These are phyloP conservation scores for Mycalesis mineus DNA, from an alignment of 2,888 invertebrate species.

Conservation along the genomic window DNA sequence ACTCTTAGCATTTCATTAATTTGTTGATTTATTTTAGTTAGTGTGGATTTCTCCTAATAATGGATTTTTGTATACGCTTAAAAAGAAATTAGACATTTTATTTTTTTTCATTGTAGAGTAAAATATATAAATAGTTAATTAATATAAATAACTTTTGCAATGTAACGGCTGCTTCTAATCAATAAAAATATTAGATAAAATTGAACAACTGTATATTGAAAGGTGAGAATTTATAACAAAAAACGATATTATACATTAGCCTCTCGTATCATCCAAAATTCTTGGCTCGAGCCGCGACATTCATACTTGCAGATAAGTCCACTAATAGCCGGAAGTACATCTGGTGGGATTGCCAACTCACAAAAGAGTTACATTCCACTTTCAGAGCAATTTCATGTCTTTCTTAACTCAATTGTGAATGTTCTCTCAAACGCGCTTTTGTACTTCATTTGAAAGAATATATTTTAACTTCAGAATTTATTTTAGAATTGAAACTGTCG, in stretches of 20 bases:
- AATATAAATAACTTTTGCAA: too few relatives aligned
- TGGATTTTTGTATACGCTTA: too few relatives aligned
- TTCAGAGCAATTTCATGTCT: slow-evolving; percentile 51
- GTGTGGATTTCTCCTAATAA: too few relatives aligned
- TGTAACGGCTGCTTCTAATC: too few relatives aligned
- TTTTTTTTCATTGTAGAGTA: too few relatives aligned
- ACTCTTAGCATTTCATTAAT: too few relatives aligned
- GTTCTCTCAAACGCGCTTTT: slow-evolving; percentile 26
- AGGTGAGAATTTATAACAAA: neutral
- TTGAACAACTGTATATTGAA: neutral
- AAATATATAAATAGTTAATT: too few relatives aligned
- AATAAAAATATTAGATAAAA: too few relatives aligned
- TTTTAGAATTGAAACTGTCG: too few relatives aligned
- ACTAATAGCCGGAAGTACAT: slow-evolving; percentile 39
- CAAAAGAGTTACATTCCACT: slow-evolving; percentile 51
- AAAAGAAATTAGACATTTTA: too few relatives aligned
- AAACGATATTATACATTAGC: neutral
- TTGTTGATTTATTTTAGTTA: too few relatives aligned
- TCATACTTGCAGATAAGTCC: slow-evolving; percentile 31
- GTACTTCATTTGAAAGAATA: slow-evolving; percentile 12
- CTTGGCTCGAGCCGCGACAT: slow-evolving; percentile 8
- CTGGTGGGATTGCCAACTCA: slow-evolving; percentile 51
- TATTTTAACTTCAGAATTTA: too few relatives aligned
- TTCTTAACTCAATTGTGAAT: slow-evolving; percentile 37
- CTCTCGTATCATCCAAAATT: slow-evolving; percentile 11